These are phyloP conservation scores for Trimorus sp. DNA, from an alignment of 2,888 invertebrate genomes.

Conservation along the genomic window DNA sequence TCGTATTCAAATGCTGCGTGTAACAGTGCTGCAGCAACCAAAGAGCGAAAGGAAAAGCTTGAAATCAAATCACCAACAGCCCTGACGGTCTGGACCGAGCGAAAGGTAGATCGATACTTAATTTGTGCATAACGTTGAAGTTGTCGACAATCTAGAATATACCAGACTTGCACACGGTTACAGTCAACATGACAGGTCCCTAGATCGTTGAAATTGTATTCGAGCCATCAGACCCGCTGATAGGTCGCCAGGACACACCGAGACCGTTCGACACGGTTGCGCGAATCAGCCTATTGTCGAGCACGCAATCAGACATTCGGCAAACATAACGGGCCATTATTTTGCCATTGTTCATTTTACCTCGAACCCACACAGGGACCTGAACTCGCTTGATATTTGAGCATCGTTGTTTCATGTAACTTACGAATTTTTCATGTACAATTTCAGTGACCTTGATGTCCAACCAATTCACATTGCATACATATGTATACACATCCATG, in stretches of 20 bases:
- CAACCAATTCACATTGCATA: conserved; percentile 42
- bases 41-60: background rate
- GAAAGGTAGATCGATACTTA: conserved; percentile 34
- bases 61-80: conserved; percentile 31
- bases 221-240: conserved; percentile 27
- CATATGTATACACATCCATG: conserved; percentile 9
- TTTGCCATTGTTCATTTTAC: conserved; percentile 1
- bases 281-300: background rate
- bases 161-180: conserved; percentile 37
- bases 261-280: conserved; percentile 24
- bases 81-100: conserved; percentile 16
- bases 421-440: conserved; percentile 41
- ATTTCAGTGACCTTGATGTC: conserved; percentile 51
- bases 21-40: conserved; percentile 1
- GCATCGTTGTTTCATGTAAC: conserved; percentile 54
- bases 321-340: conserved; percentile 12
- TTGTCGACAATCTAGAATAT: conserved; percentile 47
- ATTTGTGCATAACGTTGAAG: conserved; percentile 48
- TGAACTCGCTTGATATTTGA: conserved; percentile 57
- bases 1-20: conserved; percentile 4
- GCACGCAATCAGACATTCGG: conserved; percentile 12
- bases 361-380: conserved; percentile 40
- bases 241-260: conserved; percentile 19
- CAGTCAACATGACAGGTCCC: conserved; percentile 48
- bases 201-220: conserved; percentile 36